Conservation (phyloP, 2,113 vertebrate species). For the Lipophrys pholis region DNA sequence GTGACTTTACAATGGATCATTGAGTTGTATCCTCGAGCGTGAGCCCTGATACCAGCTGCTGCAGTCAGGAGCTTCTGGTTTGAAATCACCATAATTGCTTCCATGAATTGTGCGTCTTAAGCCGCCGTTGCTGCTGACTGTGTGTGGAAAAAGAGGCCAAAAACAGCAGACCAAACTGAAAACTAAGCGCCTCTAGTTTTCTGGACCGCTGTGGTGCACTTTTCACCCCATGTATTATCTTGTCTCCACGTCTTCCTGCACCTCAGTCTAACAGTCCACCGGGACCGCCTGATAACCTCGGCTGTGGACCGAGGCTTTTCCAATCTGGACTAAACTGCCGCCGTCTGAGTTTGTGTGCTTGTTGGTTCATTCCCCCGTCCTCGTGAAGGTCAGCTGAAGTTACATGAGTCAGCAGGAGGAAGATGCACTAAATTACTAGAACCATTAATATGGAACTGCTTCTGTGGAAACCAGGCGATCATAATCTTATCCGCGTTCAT, state of each 20-base stretch:
- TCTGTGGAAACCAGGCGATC: no score
- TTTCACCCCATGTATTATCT: background rate
- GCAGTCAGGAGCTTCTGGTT: slow-evolving; percentile 3
- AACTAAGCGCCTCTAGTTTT: slow-evolving; percentile 1
- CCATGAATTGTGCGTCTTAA: slow-evolving; percentile 5
- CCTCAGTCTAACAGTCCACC: no score
- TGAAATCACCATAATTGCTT: slow-evolving; percentile 31
- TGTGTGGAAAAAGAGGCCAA: slow-evolving; percentile 8
- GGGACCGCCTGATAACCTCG: no score
- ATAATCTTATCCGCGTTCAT: no score
- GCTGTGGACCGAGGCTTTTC: no score
- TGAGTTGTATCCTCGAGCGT: slow-evolving; percentile 14
- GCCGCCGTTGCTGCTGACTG: background rate
- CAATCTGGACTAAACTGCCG: no score
- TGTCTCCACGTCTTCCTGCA: background rate
- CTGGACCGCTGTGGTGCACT: background rate
- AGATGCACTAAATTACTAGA: no score
- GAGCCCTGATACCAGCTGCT: slow-evolving; percentile 20
- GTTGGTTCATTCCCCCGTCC: no score
- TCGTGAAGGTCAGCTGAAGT: no score
- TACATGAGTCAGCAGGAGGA: no score
- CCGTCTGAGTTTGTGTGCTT: no score
- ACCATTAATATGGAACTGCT: no score
- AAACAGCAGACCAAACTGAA: background rate
- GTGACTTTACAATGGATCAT: slow-evolving; percentile 15